Base-by-base conservation (phyloP, 2,113 vertebrate genomes). In the Triplophysa tibetana region DNA sequence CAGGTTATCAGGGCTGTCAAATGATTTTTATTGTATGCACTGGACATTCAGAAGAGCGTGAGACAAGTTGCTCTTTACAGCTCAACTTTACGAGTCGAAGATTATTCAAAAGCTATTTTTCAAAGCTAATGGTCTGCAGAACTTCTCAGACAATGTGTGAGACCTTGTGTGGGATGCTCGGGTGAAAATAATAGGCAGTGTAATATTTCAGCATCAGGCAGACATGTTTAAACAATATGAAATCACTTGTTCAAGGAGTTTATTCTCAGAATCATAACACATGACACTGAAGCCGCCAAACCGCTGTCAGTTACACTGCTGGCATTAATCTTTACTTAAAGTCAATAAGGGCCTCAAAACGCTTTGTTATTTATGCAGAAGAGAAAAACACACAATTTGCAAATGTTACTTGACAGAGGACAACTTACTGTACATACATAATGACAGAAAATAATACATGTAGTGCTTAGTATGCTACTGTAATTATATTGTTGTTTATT, bases 41-140 rank as follows among this genome's bases (percentile, higher is more conserved):
- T 78, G 88, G 83, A 85, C 84, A 82, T 8, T 45, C 70, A 84
- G 84, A 83, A 81, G 88, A 88, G 86, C 83, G 88, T 86, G 86
- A 87, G 89, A 87, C 89, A 86, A 81, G 77, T 88, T 89, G 83
- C 87, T 89, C 86, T 87, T 91, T 52, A 52, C 13, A n/a, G 85
- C 86, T 88, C 84, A 88, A 88, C 80, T 89, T 90, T 87, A 91
- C 81, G 80, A 87, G 86, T 78, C 81, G 58, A 76, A 79, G 83
- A 77, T 73, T 85, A 84, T 84, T 24, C 29, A 43, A 82, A 89
- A 88, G 86, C 82, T 84, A 77, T 84, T 83, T 77, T 83, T 82
- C 83, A 75, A 66, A 78, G 70, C 74, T 52, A 56, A 38, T 75
- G 77, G 50, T 83, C 72, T 69, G 78, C 68, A 70, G 77, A 41